Percentiles rank a stretch among this genome's conserved stretches.
Conservation (phyloP, 2,113 vertebrate species). For the Trochalopteron elliotii region DNA sequence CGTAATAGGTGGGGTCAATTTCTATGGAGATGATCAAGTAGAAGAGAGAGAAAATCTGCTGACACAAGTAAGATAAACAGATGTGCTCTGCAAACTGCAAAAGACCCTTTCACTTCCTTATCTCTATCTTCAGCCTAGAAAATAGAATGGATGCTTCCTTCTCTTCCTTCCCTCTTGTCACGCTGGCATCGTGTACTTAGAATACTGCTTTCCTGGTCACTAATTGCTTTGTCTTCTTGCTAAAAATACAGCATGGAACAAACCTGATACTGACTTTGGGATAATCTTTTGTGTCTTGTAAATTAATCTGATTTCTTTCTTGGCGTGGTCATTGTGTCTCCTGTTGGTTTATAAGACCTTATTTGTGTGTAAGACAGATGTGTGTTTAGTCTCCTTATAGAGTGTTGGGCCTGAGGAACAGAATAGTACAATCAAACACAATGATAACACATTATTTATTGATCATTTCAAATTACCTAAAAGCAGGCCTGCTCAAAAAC, state of each 20-base stretch:
- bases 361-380: background rate
- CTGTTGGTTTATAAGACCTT: background rate
- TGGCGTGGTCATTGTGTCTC: background rate
- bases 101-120: constrained; percentile 48
- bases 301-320: constrained; percentile 60
- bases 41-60: constrained; percentile 82
- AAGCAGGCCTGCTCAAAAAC: background rate
- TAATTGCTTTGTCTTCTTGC: constrained; percentile 52
- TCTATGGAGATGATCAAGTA: constrained; percentile 73
- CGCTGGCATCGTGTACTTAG: background rate
- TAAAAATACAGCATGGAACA: constrained; percentile 38
- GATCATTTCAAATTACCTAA: background rate
- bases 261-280: background rate
- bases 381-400: background rate
- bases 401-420: background rate
- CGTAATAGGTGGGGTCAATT: constrained; percentile 84
- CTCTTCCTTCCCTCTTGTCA: constrained; percentile 53
- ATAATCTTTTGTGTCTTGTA: constrained; percentile 7
- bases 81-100: constrained; percentile 50
- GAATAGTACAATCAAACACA: background rate
- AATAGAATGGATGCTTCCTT: constrained; percentile 57
- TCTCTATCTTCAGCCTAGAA: constrained; percentile 52
- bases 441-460: background rate
- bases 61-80: constrained; percentile 86
- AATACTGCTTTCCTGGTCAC: constrained; percentile 44